Percentiles rank a stretch among this genome's conserved stretches.
Evolutionary conservation across 2,888 invertebrate genomes (phyloP).

Genomic region (Tolmerus cingulatus): DNA sequence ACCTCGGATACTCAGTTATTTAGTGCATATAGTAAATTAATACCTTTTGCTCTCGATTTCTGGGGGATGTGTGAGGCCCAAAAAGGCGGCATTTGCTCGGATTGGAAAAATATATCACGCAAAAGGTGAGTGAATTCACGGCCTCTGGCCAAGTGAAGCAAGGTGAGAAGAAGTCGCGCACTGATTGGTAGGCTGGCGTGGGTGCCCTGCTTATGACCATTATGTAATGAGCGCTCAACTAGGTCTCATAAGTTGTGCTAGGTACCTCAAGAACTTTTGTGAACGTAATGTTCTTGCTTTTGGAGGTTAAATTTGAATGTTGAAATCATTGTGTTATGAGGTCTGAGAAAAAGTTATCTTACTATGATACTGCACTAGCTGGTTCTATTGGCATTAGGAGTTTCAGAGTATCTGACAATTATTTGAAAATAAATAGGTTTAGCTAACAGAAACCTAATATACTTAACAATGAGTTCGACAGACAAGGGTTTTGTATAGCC

Average conservation of each 20-base stretch:
- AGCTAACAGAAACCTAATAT: neutral
- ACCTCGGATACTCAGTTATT: neutral
- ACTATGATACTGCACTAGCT: neutral
- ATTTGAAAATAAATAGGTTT: neutral
- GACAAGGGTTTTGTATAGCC: too few species aligned
- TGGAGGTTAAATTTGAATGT: neutral
- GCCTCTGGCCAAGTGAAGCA: neutral
- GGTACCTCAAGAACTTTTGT: neutral
- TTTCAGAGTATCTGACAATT: neutral
- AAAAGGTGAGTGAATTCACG: slow-evolving; percentile 1
- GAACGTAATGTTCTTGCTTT: neutral
- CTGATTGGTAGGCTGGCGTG: neutral
- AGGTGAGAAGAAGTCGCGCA: neutral
- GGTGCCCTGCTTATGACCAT: neutral
- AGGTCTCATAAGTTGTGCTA: neutral
- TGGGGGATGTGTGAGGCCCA: neutral
- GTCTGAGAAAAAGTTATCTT: neutral
- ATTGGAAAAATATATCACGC: neutral
- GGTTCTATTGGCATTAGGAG: neutral
- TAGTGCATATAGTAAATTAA: slow-evolving; percentile 9
- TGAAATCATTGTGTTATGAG: neutral
- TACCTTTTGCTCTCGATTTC: slow-evolving; percentile 7
- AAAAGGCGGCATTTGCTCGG: neutral
- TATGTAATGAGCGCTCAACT: neutral
- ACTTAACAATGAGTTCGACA: neutral